Base-by-base conservation (phyloP, 2,888 invertebrate genomes). In the Cephus pygmeus region DNA sequence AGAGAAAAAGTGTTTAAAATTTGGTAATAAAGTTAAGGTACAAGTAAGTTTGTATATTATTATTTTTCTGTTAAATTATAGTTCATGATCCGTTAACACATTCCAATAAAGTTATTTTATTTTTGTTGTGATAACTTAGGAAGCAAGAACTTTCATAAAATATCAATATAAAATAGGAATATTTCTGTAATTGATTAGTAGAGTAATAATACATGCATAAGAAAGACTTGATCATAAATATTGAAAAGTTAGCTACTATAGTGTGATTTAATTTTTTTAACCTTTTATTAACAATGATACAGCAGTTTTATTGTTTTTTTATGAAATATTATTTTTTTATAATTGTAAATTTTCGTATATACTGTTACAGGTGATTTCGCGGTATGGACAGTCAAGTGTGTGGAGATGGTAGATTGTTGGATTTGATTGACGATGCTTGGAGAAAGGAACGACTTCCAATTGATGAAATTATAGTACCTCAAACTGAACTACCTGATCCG, bases 401-500 rank as follows among this genome's bases (percentile, higher is more conserved):
- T 76, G 93, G 95, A 73, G 95, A 96, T 84, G 97, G 97, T 77
- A 94, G 95, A 83, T 92, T 97, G 81, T 93, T 95, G 83, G 97
- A 97, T 90, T 92, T 97, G 78, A 95, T 97, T 84, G 98, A 98
- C 90, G 96, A 97, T 87, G 95, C 95, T 87, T 98, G 98, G 98
- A 94, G 96, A 77, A 94, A 96, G 80, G 98, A 98, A 88, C 93
- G 94, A 86, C 92, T 97, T 73, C 97, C 97, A 4, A 94, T 95
- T 86, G 98, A 98, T 91, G 97, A 98, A 88, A 97, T 97, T 85
- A 89, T 92, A 77, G 98, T 98, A 11, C 98, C 98, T 3, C 91
- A 95, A 75, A 95, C 96, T 88, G 98, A 98, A 92, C 92, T 98
- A 75, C 97, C 98, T 1, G 98, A 98, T 92, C 97, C 97, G 0